These are phyloP conservation scores for Mormyrus iriodes DNA, from an alignment of 2,113 vertebrate genomes.

Conservation along the genomic window DNA sequence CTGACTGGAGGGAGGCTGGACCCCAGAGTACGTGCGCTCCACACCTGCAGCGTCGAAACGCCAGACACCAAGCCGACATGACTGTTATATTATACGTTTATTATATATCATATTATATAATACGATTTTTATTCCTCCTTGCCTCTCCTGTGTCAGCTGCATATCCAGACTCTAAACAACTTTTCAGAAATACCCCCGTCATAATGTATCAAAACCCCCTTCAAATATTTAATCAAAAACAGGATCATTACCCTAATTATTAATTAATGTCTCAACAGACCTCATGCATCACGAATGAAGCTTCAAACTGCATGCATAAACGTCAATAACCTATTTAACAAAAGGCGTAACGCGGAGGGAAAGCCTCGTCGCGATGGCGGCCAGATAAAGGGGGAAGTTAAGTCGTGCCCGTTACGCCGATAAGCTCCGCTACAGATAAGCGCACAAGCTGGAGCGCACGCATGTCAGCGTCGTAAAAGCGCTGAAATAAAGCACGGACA, in stretches of 20 bases:
- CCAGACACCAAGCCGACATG: background rate
- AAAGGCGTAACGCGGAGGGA: background rate
- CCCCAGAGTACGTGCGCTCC: background rate
- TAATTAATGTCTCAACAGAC: background rate
- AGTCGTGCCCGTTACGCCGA: background rate
- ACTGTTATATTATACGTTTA: too few relatives aligned
- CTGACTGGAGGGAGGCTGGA: background rate
- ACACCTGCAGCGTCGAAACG: background rate
- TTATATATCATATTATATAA: too few relatives aligned
- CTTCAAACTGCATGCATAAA: background rate
- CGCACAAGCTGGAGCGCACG: background rate
- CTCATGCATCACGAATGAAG: background rate
- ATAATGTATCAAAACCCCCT: slow-evolving; percentile 36
- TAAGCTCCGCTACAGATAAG: background rate
- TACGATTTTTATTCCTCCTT: background rate
- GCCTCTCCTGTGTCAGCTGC: background rate
- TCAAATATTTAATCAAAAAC: slow-evolving; percentile 44
- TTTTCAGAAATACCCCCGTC: background rate
- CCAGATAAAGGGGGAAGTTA: slow-evolving; percentile 2
- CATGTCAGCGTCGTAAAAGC: background rate
- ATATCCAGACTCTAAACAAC: background rate
- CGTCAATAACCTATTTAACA: background rate
- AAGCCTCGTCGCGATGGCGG: background rate
- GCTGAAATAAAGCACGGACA: background rate
- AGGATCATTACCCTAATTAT: background rate